Evolutionary conservation across 2,797 vertebrate genomes (phyloP), one percentile per base, ranked within the genome.

Genomic region (Molossus molossus): DNA sequence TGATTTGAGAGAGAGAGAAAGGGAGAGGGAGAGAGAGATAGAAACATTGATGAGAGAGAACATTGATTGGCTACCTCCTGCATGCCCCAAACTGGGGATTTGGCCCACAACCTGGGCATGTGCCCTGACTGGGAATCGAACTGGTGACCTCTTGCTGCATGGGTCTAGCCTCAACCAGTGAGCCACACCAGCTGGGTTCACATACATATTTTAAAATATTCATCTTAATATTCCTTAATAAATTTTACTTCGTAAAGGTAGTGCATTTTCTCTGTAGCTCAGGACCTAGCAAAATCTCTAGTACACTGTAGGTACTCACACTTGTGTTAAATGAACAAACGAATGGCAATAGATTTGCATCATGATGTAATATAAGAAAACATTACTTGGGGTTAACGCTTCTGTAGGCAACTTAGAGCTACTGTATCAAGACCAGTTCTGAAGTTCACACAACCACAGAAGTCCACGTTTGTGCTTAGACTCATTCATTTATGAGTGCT

Each of bases 251-350:
- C 70, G 79, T 85, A 20, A 88, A 69, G 48, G 14, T 55, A 60
- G 72, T 84, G 3, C 8, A 40, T 87, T 77, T 75, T 8, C 15
- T 55, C 10, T 60, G 20, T 33, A 58, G 64, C 1, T 29, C 7
- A 86, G 69, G 12, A 77, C 29, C 15, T 48, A 75, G 55, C 9
- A 95, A 70, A 90, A 37, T 9, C 12, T 6, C 14, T 75, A 45
- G 62, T 58, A 89, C 45, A 12, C n/a, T 86, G 40, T 37, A 82
- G 25, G 0, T 40, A 23, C 15, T 69, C 29, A 83, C 10, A 37
- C 64, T 85, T 87, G 70, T 90, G 60, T 80, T 85, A 76, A 76
- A 65, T 37, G 50, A 90, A 50, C 45, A 80, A 87, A 87, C 53
- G 11, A 80, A 23, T 80, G 17, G 21, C 48, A 29, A 37, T 45